Percentiles rank a stretch among this genome's conserved stretches.
Evolutionary conservation across 1,140 invertebrate genomes (phyloP).

Genomic region (Sycobia sp.): DNA sequence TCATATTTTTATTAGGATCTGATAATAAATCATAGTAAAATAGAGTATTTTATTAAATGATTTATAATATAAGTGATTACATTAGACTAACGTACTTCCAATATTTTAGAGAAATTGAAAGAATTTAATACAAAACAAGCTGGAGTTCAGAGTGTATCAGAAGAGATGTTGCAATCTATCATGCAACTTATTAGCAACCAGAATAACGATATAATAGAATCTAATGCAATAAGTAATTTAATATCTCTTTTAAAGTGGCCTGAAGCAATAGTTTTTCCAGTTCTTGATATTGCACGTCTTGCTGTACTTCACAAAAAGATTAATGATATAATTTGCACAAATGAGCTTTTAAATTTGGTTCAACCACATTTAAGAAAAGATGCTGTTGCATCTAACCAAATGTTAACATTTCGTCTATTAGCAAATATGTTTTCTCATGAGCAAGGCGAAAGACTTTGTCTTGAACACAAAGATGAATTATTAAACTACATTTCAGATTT

Average conservation of each 20-base stretch:
- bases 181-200: conserved; percentile 64
- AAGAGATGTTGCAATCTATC: conserved; percentile 66
- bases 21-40: too few relatives aligned
- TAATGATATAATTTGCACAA: conserved; percentile 66
- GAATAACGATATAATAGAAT: conserved; percentile 51
- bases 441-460: conserved; percentile 67
- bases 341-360: conserved; percentile 54
- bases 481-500: conserved; percentile 64
- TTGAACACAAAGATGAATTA: conserved; percentile 65
- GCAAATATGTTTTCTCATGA: conserved; percentile 77
- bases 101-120: conserved; percentile 67
- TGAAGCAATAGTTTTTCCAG: conserved; percentile 81
- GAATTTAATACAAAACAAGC: conserved; percentile 76
- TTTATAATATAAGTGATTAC: too few relatives aligned
- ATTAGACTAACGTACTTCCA: too few relatives aligned
- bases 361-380: conserved; percentile 52
- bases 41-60: too few relatives aligned
- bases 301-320: conserved; percentile 71
- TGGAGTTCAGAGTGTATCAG: conserved; percentile 56
- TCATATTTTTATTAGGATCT: too few relatives aligned
- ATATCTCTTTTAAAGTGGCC: conserved; percentile 79
- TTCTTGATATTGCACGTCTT: conserved; percentile 81
- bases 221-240: conserved; percentile 65
- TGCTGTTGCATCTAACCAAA: conserved; percentile 72
- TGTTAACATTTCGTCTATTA: conserved; percentile 76